phyloP scores from a whole-genome alignment of 2,113 vertebrate genomes.

The human region DNA sequence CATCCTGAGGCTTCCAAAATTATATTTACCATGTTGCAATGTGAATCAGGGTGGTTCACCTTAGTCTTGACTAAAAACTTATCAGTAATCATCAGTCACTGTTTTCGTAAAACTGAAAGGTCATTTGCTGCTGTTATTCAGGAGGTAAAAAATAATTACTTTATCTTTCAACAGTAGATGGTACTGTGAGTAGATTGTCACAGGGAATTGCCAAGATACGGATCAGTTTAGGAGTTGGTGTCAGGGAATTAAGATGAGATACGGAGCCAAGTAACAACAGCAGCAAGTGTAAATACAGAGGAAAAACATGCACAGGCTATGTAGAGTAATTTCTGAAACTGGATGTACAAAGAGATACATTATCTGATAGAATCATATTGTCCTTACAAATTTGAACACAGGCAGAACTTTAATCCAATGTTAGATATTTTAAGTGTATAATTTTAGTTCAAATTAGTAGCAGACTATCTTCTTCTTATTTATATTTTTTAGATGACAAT shows the following conservation, averaged over 20 bases:
- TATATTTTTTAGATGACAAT: not conserved
- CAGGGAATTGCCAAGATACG: not conserved
- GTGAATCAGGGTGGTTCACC: not conserved
- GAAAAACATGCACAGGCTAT: not conserved
- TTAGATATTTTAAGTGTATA: not conserved
- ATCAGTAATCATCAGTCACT: not conserved
- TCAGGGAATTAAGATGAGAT: not conserved
- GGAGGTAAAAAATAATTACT: not conserved
- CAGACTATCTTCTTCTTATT: not conserved
- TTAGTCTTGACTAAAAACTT: not conserved
- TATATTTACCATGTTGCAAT: not conserved
- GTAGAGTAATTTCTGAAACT: not conserved
- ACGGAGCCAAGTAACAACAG: not conserved
- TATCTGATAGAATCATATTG: not conserved
- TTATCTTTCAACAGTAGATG: not conserved
- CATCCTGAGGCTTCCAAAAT: not conserved
- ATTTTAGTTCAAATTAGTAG: not conserved
- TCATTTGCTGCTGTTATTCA: not conserved
- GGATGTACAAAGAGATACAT: not conserved
- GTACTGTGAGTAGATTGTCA: not conserved
- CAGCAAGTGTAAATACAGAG: not conserved
- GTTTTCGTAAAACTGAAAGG: constrained; percentile 1
- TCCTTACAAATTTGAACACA: not conserved
- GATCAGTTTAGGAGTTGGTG: not conserved
- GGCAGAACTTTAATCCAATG: not conserved